Conservation (phyloP, 2,888 invertebrate genomes). For the Mimas tiliae region DNA sequence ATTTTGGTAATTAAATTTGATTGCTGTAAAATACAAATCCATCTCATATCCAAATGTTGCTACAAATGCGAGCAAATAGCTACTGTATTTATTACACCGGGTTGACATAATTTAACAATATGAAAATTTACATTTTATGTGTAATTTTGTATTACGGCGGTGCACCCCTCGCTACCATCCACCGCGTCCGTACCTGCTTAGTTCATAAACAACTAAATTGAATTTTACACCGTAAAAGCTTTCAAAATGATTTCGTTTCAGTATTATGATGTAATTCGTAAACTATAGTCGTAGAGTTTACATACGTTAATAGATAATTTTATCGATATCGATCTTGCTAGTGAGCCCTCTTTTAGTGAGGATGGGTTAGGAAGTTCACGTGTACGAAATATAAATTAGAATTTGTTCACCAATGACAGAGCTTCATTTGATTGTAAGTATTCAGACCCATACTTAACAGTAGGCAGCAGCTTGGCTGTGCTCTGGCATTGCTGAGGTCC, state of each 20-base stretch:
- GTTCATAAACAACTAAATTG: conserved; percentile 50
- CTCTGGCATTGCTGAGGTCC: no score
- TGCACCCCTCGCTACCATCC: conserved; percentile 16
- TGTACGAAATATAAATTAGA: neutral
- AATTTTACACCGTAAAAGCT: conserved; percentile 52
- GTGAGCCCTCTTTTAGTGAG: neutral
- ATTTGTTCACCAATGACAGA: no score
- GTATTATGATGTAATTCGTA: conserved; percentile 43
- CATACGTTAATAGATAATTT: conserved; percentile 34
- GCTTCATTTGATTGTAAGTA: no score
- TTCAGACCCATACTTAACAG: no score
- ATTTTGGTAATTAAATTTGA: no score
- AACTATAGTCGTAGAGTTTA: conserved; percentile 48
- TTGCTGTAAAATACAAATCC: no score
- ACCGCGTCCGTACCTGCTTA: conserved; percentile 28
- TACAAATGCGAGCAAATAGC: no score
- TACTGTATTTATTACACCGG: neutral
- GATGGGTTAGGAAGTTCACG: neutral
- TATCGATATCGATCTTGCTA: neutral
- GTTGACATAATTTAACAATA: neutral
- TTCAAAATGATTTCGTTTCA: conserved; percentile 50
- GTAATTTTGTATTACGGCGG: no score
- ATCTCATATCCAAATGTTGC: no score
- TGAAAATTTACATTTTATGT: no score
- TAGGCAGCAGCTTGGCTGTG: no score